phyloP scores from a whole-genome alignment of 2,888 invertebrate genomes.

The Chrysina gloriosa region DNA sequence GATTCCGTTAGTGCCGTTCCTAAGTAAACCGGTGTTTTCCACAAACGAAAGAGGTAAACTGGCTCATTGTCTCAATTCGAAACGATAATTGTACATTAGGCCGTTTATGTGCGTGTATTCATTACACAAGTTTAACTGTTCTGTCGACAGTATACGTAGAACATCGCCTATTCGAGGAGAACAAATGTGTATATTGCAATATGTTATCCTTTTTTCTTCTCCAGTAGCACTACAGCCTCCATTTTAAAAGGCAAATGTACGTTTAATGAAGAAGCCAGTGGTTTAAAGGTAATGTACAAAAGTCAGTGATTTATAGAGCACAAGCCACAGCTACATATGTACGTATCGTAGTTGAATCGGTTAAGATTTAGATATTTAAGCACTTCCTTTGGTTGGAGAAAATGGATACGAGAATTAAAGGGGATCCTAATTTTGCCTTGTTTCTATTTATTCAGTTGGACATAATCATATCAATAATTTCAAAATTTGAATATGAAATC shows the following conservation, averaged over 20 bases:
- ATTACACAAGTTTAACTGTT: slow-evolving; percentile 37
- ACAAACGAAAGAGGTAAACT: slow-evolving; percentile 12
- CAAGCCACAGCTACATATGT: not conserved
- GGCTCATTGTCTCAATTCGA: slow-evolving; percentile 25
- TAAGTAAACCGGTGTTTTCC: slow-evolving; percentile 24
- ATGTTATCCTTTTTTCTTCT: slow-evolving; percentile 6
- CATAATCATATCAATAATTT: no score
- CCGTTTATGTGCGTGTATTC: slow-evolving; percentile 30
- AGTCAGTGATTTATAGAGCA: not conserved
- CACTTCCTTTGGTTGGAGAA: no score
- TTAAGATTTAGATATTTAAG: no score
- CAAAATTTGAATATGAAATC: no score
- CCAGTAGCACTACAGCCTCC: not conserved
- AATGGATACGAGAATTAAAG: no score
- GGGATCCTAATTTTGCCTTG: no score
- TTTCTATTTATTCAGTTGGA: no score
- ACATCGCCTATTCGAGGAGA: not conserved
- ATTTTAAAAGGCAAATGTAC: slow-evolving; percentile 10
- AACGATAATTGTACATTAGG: slow-evolving; percentile 25
- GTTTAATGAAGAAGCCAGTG: not conserved
- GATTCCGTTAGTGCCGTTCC: slow-evolving; percentile 19
- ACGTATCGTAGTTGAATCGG: no score
- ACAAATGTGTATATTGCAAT: slow-evolving; percentile 20
- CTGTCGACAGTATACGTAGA: not conserved
- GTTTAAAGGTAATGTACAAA: not conserved